Conservation (phyloP, 2,797 vertebrate species). For the Podarcis lilfordi region DNA sequence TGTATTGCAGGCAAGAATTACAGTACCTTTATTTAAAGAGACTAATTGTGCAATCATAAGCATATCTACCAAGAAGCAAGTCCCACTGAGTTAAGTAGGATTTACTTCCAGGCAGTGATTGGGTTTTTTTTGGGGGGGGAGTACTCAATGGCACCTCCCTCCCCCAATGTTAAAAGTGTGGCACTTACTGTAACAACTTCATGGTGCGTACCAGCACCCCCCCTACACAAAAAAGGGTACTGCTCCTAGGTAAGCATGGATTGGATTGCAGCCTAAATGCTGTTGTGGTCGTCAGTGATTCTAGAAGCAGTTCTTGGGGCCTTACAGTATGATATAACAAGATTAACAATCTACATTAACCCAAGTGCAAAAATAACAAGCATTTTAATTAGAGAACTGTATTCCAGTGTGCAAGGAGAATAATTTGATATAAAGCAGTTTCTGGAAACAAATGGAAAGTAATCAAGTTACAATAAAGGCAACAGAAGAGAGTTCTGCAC, state of each 20-base stretch:
- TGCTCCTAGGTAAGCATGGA: not conserved
- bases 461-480: conserved; percentile 71
- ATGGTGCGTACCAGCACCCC: too few species aligned
- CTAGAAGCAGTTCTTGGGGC: conserved; percentile 53
- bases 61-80: not conserved
- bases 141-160: too few species aligned
- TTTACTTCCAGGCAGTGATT: not conserved
- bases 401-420: conserved; percentile 55
- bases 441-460: conserved; percentile 70
- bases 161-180: too few species aligned
- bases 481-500: conserved; percentile 42
- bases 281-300: conserved; percentile 40
- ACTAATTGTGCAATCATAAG: not conserved
- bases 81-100: not conserved
- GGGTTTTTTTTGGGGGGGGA: too few species aligned
- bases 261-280: conserved; percentile 20
- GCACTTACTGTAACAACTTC: too few species aligned
- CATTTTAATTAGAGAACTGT: conserved; percentile 74
- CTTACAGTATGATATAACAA: conserved; percentile 59
- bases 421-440: conserved; percentile 70
- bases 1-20: not conserved
- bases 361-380: conserved; percentile 63
- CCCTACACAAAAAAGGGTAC: too few species aligned
- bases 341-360: conserved; percentile 70
- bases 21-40: not conserved